Base-by-base conservation (phyloP, 2,888 invertebrate genomes). In the Tenthredo distinguenda region DNA sequence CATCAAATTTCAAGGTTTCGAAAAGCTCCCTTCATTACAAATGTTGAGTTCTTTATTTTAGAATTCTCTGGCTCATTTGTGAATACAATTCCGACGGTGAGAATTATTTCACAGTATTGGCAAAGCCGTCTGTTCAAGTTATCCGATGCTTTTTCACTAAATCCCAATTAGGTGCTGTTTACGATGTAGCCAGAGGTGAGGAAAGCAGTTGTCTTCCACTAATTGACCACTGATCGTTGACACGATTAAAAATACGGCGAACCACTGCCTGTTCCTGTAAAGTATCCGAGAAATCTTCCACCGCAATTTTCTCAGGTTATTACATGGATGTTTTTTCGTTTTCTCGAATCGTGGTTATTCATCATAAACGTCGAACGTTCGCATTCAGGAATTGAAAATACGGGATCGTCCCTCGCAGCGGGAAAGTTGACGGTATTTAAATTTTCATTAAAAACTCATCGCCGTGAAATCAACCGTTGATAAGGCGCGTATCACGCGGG, bases 381-480 rank as follows among this genome's bases (percentile, higher is more conserved):
- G 2, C 10, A 26, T 26, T 9, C 10, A 21, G 62, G 12, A 62
- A 62, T 26, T 26, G 26, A 62, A 62, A 62, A 62, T 26, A 62
- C 26, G 62, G 12, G 26, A 62, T 26, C 26, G 2, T 26, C 2
- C 12, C 62, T 26, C 62, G 21, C 26, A 7, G 26, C 62, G 12
- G 62, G 62, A 62, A 62, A 62, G 62, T 62, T 62, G 10, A 62
- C 10, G 40, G 71, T 72, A 72, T 72, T 72, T 72, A 72, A 72
- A 72, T 40, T 72, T 72, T 72, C 71, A 40, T 72, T 34, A 72
- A 72, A 72, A 72, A 72, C 71, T 34, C 71, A 40, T 72, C 31
- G 40, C 6, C 37, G 37, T 72, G 37, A 72, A 72, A 37, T 72
- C 40, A 72, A 18, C 0, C 37, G 40, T 72, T 31, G 71, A 72